These are phyloP conservation scores for Ciconia boyciana DNA, from an alignment of 2,113 vertebrate species.

Conservation along the genomic window DNA sequence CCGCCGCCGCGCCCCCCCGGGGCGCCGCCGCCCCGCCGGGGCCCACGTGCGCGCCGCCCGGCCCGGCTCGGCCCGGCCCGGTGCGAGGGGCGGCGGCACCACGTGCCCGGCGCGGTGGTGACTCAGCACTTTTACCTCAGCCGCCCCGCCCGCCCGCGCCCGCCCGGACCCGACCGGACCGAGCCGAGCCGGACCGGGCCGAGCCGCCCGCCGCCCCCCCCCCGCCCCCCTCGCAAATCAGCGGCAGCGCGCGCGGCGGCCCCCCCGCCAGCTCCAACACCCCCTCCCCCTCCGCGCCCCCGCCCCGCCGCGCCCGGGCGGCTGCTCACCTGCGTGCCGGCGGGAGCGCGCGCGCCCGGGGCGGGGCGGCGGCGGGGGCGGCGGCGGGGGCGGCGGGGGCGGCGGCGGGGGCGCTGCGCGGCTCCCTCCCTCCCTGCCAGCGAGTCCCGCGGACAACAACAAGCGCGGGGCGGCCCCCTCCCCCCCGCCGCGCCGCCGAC, in stretches of 20 bases:
- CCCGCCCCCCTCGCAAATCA: too few relatives aligned
- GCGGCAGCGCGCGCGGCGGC: background rate
- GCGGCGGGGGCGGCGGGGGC: background rate
- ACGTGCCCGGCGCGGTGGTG: background rate
- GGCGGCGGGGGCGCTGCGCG: constrained; percentile 29
- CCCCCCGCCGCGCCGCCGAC: background rate
- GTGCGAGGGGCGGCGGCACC: background rate
- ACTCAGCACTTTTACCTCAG: background rate
- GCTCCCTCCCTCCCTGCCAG: background rate
- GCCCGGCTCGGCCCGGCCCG: background rate
- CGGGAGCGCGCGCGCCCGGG: background rate
- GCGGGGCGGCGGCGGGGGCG: background rate
- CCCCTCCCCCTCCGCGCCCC: background rate
- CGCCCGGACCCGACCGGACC: background rate
- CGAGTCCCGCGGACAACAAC: constrained; percentile 44
- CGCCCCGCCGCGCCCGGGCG: background rate
- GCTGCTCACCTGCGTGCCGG: background rate
- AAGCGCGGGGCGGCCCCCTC: constrained; percentile 1
- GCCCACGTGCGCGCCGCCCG: background rate
- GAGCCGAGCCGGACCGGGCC: background rate
- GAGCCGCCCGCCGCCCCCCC: background rate
- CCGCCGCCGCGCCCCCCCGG: background rate
- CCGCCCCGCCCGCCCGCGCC: background rate
- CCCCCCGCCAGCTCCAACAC: too few relatives aligned
- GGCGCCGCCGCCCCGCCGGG: background rate